phyloP scores from a whole-genome alignment of 1,140 invertebrate species.

The Anastatus disparis region DNA sequence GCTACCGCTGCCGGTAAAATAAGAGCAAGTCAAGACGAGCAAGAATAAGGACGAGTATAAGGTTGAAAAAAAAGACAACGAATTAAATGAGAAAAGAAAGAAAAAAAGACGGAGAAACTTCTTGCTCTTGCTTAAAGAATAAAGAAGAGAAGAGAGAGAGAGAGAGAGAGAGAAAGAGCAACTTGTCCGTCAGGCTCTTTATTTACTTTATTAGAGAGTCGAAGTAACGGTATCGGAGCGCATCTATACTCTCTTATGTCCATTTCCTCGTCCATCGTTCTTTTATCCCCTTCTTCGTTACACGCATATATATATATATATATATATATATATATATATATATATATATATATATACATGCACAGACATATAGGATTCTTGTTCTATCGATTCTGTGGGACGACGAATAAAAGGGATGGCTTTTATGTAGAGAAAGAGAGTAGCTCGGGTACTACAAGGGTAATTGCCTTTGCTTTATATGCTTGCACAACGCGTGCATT shows the following conservation, averaged over 20 bases:
- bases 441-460: neutral
- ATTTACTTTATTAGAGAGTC: constrained; percentile 53
- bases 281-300: constrained; percentile 1
- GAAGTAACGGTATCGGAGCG: constrained; percentile 46
- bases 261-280: neutral
- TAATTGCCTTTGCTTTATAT: no score
- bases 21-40: neutral
- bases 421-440: no score
- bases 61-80: no score
- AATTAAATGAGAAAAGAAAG: no score
- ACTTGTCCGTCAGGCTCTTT: constrained; percentile 51
- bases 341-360: constrained; percentile 29
- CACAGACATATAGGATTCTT: no score
- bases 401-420: no score
- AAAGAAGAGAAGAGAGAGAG: neutral
- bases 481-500: constrained; percentile 26
- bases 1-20: neutral
- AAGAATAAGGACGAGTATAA: neutral
- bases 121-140: neutral
- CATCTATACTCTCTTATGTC: constrained; percentile 34
- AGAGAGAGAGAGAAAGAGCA: constrained; percentile 21
- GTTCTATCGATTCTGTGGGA: constrained; percentile 50
- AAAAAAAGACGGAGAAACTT: neutral
- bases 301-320: no score
- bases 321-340: constrained; percentile 12